Evolutionary conservation across 2,797 vertebrate species (phyloP), one percentile per base, ranked within the genome.

Genomic region (Lophotriccus pileatus): DNA sequence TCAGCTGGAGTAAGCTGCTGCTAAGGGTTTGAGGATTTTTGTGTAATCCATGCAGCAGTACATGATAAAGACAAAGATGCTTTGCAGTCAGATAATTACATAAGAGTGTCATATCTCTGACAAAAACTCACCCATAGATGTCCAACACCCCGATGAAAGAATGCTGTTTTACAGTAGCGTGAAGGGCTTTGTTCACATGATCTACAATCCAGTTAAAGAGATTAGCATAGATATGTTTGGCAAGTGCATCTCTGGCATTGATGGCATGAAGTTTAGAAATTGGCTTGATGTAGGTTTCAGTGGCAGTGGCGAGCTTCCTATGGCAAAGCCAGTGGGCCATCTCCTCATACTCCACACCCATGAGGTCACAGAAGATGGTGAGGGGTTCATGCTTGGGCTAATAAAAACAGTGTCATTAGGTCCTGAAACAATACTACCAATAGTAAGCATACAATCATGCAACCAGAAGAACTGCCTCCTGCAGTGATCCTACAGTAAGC

Each of bases 301-400:
- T 98, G 77, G 99, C 98, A 5, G 99, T 99, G 92, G 98, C 98
- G 18, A 99, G 98, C 97, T 99, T 99, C 96, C 98, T 98, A 84
- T 99, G 99, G 97, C 99, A 99, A 62, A 99, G 98, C 99, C 99
- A 99, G 90, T 99, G 99, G 78, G 98, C 96, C 99, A 99, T 99
- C 96, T 99, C 99, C 91, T 99, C 98, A 66, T 99, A 99, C 63
- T 98, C 98, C 95, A 99, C 98, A 1, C 99, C 99, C 98, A 99
- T 99, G 81, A 99, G 98, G 73, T 99, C 99, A 19, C 99, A 99
- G 97, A 99, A 99, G 43, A 98, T 98, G 14, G 70, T 98, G 90
- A 99, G 98, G 93, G 99, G 99, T 39, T 97, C 97, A 12, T 99
- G 99, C 91, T 99, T 99, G 84, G 99, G 98, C 99, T 99, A 86